Evolutionary conservation across 2,797 vertebrate species (phyloP).

Genomic region (Danio albolineatus): DNA sequence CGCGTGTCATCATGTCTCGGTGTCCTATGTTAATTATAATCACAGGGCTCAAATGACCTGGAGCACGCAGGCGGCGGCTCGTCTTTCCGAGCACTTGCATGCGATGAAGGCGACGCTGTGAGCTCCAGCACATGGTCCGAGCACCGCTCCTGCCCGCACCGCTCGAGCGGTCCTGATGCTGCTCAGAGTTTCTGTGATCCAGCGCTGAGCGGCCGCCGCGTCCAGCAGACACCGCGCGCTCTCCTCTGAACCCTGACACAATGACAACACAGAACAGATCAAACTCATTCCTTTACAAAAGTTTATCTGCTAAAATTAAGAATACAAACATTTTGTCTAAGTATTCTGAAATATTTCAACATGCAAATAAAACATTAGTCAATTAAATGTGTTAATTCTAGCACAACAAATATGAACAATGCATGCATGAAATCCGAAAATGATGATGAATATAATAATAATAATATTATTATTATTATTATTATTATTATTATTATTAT

Average conservation of each 20-base stretch:
- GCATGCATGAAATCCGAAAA: no score
- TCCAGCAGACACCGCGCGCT: conserved; percentile 59
- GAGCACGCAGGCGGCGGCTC: conserved; percentile 84
- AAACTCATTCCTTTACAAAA: not conserved
- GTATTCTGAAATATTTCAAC: no score
- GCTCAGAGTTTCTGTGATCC: conserved; percentile 81
- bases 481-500: no score
- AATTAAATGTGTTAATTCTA: no score
- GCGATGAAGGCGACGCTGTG: conserved; percentile 88
- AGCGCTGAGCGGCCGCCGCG: conserved; percentile 83
- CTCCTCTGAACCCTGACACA: conserved; percentile 18
- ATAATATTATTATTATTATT: no score
- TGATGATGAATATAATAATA: no score
- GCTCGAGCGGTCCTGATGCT: conserved; percentile 86
- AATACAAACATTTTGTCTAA: no score
- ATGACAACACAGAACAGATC: not conserved
- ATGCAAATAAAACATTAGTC: no score
- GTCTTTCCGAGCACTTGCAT: conserved; percentile 85
- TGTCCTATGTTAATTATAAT: not conserved
- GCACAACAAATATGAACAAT: no score
- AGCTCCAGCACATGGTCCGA: conserved; percentile 84
- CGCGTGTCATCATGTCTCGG: not conserved
- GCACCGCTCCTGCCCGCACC: conserved; percentile 84
- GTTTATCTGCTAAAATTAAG: no score
- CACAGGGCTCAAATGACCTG: conserved; percentile 72